Base-by-base conservation (phyloP, 2,113 vertebrate species). In the Hoplias malabaricus region DNA sequence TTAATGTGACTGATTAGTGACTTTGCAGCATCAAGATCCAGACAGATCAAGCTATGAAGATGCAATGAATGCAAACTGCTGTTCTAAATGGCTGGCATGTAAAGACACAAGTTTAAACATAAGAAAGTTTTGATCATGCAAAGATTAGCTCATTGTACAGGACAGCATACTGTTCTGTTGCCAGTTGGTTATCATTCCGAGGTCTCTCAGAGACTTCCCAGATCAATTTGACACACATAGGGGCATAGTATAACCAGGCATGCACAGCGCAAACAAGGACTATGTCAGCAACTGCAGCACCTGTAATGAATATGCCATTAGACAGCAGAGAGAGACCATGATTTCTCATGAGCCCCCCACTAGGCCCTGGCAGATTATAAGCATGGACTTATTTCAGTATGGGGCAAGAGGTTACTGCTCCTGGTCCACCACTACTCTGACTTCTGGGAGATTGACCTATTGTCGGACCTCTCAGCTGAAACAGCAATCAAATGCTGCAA, bases 211-310 rank as follows among this genome's bases (percentile, higher is more conserved):
- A 40, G 8, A 12, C 43, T 46, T 11, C 16, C 2, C 43, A 13
- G 43, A 16, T n/a, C n/a, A 85, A 61, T 21, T 83, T 25, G 80
- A 61, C 56, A 34, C 74, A 8, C 80, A 86, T 19, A 43, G 79
- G 50, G 67, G 67, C 1, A 46, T 70, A 10, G 29, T 82, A 2
- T 84, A 54, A n/a, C 3, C 43, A 46, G 43, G 43, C 43, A 46
- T 46, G 43, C 43, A 46, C 11, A 46, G 16, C 10, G 2, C 3
- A 2, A 46, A 13, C 43, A 46, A 46, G 16, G 43, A 46, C 48
- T 73, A 38, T 33, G 72, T 19, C 71, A 73, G 29, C 43, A 46
- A 3, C 3, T 46, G 10, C 10, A 46, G 43, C 3, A 46, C 43
- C 16, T 46, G 43, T 12, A 46, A 46, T 12, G 10, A 46, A 16